Evolutionary conservation across 2,888 invertebrate genomes (phyloP), one percentile per base, ranked within the genome.

Genomic region (Netelia virgata): DNA sequence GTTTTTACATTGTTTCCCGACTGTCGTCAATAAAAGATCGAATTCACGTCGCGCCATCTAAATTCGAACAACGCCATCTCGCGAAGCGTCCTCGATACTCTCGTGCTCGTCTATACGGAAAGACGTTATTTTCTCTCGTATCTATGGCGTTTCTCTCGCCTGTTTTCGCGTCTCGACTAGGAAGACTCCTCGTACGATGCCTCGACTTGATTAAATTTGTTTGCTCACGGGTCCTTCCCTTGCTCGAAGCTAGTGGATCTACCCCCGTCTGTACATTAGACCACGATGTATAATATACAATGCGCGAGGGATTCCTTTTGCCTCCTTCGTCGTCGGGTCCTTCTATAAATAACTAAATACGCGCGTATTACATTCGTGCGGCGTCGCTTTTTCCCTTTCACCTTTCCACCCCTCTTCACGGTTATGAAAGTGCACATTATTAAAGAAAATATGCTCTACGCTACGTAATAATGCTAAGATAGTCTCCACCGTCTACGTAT

Each of bases 171-270:
- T 55, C 74, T 41, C 11, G 53, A 10, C 10, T n/a, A 20, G 59
- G 18, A 66, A 69, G 53, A 55, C 36, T 68, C 74, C 69, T 74
- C 43, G 55, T 28, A 28, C 55, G 75, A 55, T 18, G 79, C 55
- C 14, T 47, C 84, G 82, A 87, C 85, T 88, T 84, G 84, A 88
- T 88, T 88, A 86, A 88, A 89, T 88, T 87, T 86, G 85, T 84
- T 88, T 83, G 76, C 82, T 82, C 82, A 70, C 28, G 28, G 28
- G 28, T 5, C 61, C 80, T 75, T 81, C 79, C 36, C 84, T 78
- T 53, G 20, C 50, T 59, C 70, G 16, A 69, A 43, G 36, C 18
- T 18, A 28, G 28, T 36, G 36, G 53, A 76, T 76, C 63, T 76
- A 41, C 55, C 47, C 55, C 47, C 50, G 57, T 18, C 47, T 66